Conservation (phyloP, 2,888 invertebrate genomes). For the Rhynchonema sp. region DNA sequence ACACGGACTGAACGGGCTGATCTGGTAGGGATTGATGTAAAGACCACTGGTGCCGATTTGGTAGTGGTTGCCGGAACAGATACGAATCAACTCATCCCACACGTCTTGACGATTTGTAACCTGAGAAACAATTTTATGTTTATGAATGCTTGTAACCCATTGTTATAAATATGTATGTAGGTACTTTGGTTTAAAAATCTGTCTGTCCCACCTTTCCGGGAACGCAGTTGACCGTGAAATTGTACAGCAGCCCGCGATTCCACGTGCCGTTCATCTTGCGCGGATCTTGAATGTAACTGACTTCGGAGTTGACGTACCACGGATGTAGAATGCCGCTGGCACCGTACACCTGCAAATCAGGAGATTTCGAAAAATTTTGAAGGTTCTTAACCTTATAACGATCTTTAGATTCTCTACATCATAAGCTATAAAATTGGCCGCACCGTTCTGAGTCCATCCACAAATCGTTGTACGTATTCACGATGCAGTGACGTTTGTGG, state of each 20-base stretch:
- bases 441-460: too few relatives aligned
- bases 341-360: too few relatives aligned
- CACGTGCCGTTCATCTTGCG: slow-evolving; percentile 19
- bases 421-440: too few relatives aligned
- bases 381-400: too few relatives aligned
- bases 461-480: slow-evolving; percentile 9
- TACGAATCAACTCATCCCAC: slow-evolving; percentile 11
- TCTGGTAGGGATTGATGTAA: slow-evolving; percentile 21
- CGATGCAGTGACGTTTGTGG: slow-evolving; percentile 18
- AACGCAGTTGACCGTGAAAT: slow-evolving; percentile 17
- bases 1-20: slow-evolving; percentile 24
- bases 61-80: slow-evolving; percentile 19
- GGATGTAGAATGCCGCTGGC: too few relatives aligned
- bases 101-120: neutral
- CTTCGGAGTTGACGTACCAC: slow-evolving; percentile 4
- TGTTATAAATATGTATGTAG: too few relatives aligned
- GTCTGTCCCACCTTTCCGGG: neutral
- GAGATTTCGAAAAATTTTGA: too few relatives aligned
- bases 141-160: neutral
- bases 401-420: too few relatives aligned
- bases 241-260: slow-evolving; percentile 22
- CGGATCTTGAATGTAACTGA: slow-evolving; percentile 22
- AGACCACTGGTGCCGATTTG: slow-evolving; percentile 24
- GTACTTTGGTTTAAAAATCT: too few relatives aligned
- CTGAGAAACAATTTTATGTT: neutral